Evolutionary conservation across 2,797 vertebrate species (phyloP).

Genomic region (Enteromius mattozi): DNA sequence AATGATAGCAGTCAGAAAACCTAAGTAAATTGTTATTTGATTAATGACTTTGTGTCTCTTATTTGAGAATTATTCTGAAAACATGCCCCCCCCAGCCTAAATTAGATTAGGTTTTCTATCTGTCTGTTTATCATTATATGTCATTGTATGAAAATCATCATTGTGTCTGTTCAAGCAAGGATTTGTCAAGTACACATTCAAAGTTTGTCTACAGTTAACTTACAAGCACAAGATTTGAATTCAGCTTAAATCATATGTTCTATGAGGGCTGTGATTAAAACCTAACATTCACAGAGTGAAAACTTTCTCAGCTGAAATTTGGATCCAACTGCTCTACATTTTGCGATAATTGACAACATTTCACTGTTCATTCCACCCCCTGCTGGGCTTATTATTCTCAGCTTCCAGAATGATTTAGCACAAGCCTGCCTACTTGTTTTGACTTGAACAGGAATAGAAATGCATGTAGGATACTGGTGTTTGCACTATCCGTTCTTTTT

Average conservation of each 20-base stretch:
- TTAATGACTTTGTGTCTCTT: not conserved
- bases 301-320: constrained; percentile 35
- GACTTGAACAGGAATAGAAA: constrained; percentile 29
- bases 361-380: constrained; percentile 24
- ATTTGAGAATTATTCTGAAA: not conserved
- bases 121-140: not conserved
- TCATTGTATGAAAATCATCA: not conserved
- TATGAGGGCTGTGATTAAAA: constrained; percentile 37
- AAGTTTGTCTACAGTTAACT: not conserved
- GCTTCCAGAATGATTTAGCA: constrained; percentile 33
- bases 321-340: constrained; percentile 34
- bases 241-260: constrained; percentile 25
- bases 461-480: not conserved
- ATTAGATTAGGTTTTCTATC: not conserved
- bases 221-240: not conserved
- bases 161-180: not conserved
- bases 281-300: constrained; percentile 17
- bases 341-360: constrained; percentile 42
- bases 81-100: not conserved
- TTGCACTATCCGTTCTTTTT: not conserved
- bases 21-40: not conserved
- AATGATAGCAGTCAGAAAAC: not conserved
- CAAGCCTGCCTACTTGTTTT: constrained; percentile 27
- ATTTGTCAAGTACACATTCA: not conserved
- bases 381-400: constrained; percentile 35